Evolutionary conservation across 2,888 invertebrate species (phyloP).

Genomic region (Drosophila helvetica): DNA sequence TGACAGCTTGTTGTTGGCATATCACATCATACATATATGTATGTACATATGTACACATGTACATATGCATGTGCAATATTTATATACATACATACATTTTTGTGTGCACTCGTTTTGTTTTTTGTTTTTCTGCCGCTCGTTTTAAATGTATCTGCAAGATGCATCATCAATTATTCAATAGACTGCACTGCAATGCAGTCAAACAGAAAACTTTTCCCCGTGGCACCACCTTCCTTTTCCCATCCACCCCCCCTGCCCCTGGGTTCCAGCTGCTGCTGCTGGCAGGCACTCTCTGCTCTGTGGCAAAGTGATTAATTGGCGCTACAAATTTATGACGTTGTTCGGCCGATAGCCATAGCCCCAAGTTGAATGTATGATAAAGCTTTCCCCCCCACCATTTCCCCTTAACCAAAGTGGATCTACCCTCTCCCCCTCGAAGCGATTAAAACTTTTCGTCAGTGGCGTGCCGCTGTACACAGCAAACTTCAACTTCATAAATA

Average conservation of each 20-base stretch:
- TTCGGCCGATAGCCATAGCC: conserved; percentile 64
- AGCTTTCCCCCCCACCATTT: conserved; percentile 17
- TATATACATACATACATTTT: conserved; percentile 1
- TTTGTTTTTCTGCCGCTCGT: conserved; percentile 5
- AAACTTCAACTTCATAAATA: conserved; percentile 61
- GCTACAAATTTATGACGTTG: conserved; percentile 75
- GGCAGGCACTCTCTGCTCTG: no score
- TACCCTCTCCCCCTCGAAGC: conserved; percentile 30
- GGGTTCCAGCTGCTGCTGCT: background rate
- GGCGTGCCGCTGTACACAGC: background rate
- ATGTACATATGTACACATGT: conserved; percentile 3
- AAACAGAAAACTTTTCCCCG: conserved; percentile 45
- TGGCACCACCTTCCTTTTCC: background rate
- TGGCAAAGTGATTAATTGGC: conserved; percentile 73
- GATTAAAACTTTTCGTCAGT: conserved; percentile 70
- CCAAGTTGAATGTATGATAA: conserved; percentile 74
- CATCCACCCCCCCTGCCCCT: background rate
- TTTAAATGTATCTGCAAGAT: conserved; percentile 52
- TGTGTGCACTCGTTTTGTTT: background rate
- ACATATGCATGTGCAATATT: conserved; percentile 11
- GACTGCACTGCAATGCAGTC: conserved; percentile 49
- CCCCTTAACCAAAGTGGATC: conserved; percentile 9
- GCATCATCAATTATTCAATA: conserved; percentile 62
- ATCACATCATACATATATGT: background rate
- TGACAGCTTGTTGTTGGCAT: conserved; percentile 47